These are phyloP conservation scores for Meiosimyza decipiens DNA, from an alignment of 2,888 invertebrate genomes.

Conservation along the genomic window DNA sequence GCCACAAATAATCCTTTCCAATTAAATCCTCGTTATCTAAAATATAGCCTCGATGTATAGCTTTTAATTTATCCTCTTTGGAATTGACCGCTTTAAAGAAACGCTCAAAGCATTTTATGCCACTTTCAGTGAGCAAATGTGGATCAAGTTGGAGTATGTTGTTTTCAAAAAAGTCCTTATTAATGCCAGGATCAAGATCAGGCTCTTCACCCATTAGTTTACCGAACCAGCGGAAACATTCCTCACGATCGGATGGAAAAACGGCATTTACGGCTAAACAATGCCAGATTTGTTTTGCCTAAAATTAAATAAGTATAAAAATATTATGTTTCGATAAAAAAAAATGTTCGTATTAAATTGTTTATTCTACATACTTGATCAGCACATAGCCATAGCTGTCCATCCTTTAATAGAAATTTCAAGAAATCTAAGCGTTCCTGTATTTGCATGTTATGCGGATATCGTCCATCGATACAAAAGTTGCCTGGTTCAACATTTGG, in stretches of 20 bases:
- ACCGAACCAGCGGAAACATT: constrained; percentile 98
- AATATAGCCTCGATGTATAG: constrained; percentile 84
- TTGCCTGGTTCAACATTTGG: constrained; percentile 80
- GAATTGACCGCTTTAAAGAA: constrained; percentile 84
- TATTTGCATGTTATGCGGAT: constrained; percentile 92
- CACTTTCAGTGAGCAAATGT: constrained; percentile 90
- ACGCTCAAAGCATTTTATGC: constrained; percentile 88
- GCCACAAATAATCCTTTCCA: constrained; percentile 96
- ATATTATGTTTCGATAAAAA: neutral
- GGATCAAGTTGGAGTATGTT: constrained; percentile 94
- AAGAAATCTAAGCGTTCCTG: constrained; percentile 94
- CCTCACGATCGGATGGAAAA: constrained; percentile 91
- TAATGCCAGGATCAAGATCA: constrained; percentile 95
- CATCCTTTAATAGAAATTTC: constrained; percentile 92
- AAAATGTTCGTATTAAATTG: neutral
- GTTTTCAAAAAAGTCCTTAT: constrained; percentile 94
- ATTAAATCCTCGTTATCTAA: constrained; percentile 95
- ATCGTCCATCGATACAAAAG: constrained; percentile 82
- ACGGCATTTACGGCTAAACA: constrained; percentile 94
- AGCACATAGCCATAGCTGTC: constrained; percentile 95
- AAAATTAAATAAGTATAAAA: neutral
- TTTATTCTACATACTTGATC: constrained; percentile 73
- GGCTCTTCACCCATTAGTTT: constrained; percentile 97
- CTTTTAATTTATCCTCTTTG: constrained; percentile 91
- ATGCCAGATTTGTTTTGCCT: constrained; percentile 95